Evolutionary conservation across 1,140 invertebrate genomes (phyloP).

Genomic region (Danaus melanippus): DNA sequence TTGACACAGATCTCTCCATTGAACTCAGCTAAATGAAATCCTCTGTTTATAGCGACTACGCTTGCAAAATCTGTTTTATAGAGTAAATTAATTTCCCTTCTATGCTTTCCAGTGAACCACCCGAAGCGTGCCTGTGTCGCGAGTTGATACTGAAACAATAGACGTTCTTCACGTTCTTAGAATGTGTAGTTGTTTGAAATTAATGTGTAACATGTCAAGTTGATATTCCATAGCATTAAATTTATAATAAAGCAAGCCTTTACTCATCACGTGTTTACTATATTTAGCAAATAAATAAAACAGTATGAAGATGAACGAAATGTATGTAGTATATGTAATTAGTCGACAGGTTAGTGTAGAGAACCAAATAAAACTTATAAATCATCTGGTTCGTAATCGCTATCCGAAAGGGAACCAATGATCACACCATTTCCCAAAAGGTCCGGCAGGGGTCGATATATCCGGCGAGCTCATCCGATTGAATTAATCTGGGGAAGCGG

Average conservation of each 20-base stretch:
- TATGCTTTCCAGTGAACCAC: neutral
- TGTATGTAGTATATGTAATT: too few species aligned
- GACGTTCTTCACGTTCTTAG: too few species aligned
- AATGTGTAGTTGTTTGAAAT: too few species aligned
- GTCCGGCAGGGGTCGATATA: conserved; percentile 43
- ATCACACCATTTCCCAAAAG: conserved; percentile 53
- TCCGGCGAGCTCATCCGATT: conserved; percentile 51
- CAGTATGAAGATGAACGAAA: too few species aligned
- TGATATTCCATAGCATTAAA: too few species aligned
- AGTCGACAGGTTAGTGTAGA: conserved; percentile 3
- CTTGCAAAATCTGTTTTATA: conserved; percentile 11
- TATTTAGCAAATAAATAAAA: too few species aligned
- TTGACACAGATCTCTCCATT: conserved; percentile 31
- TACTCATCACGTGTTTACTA: too few species aligned
- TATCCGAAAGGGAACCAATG: conserved; percentile 35
- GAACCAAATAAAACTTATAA: conserved; percentile 20
- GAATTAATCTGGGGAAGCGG: conserved; percentile 57
- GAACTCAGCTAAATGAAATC: conserved; percentile 20
- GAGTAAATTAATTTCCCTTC: conserved; percentile 20
- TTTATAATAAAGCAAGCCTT: too few species aligned
- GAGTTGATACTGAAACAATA: too few species aligned
- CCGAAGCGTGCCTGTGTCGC: too few species aligned
- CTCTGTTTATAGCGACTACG: conserved; percentile 11
- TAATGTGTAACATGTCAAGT: too few species aligned
- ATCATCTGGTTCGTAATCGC: conserved; percentile 25